phyloP scores from a whole-genome alignment of 2,888 invertebrate species.

The Encarsia formosa region DNA sequence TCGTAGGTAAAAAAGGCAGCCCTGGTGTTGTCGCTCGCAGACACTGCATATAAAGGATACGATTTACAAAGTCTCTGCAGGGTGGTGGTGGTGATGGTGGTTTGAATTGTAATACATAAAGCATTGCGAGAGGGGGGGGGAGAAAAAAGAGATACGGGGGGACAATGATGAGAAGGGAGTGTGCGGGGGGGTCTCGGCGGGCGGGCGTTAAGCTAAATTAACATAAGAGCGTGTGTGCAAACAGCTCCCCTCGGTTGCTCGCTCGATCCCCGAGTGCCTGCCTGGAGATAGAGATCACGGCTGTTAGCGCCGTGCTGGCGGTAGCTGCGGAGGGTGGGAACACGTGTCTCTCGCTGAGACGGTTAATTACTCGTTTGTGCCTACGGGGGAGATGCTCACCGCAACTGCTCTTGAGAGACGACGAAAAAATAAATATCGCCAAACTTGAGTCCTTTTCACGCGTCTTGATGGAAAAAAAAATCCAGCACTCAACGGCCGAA shows the following conservation, averaged over 20 bases:
- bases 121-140: too few relatives aligned
- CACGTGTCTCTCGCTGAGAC: constrained; percentile 50
- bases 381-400: constrained; percentile 31
- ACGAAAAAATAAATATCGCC: constrained; percentile 7
- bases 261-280: constrained; percentile 14
- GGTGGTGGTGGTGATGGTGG: too few relatives aligned
- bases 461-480: too few relatives aligned
- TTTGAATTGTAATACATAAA: too few relatives aligned
- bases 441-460: too few relatives aligned
- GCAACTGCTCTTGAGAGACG: not conserved
- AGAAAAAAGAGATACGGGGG: too few relatives aligned
- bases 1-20: too few relatives aligned
- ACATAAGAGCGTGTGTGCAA: constrained; percentile 52
- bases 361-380: constrained; percentile 52
- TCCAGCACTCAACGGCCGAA: too few relatives aligned
- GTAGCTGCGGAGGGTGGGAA: constrained; percentile 34
- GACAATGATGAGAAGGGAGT: too few relatives aligned
- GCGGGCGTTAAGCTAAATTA: constrained; percentile 50
- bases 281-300: constrained; percentile 30
- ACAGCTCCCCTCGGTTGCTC: constrained; percentile 34
- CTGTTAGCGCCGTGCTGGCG: constrained; percentile 18
- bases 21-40: too few relatives aligned
- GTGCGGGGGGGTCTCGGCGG: not conserved
- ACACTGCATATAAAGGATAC: too few relatives aligned
- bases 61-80: too few relatives aligned